Base-by-base conservation (phyloP, 2,113 vertebrate species). In the Poeciliopsis prolifica region DNA sequence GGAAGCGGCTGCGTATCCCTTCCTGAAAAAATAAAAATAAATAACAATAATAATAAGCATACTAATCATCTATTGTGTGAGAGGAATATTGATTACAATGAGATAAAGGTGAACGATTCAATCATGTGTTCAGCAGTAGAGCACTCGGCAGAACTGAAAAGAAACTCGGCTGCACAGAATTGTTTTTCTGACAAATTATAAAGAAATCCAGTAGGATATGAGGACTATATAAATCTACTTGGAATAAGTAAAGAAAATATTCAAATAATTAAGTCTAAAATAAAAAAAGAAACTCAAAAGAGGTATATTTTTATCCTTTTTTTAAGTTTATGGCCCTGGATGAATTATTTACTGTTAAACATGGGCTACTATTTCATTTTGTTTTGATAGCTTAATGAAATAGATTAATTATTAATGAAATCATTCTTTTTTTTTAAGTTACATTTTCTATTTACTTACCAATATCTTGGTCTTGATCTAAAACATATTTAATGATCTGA, bases 1-100 rank as follows among this genome's bases (percentile, higher is more conserved):
- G 3, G 83, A 91, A 29, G 92, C 90, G 1, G 78, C 65, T 58
- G 91, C 92, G 77, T 92, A 93, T 60, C 93, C 93, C 40, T 84
- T 89, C 80, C 93, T 95, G 40, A 4, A 61, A 64, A 74, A 3
- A 48, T 6, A 35, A 35, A 35, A 33, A 35, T 10, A 10, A 31
- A 31, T 31, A 31, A 31, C 3, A 37, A 11, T 37, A 37, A 31
- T 31, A 37, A 37, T 37, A 61, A 65, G 69, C 9, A 66, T 19
- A 54, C 10, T 3, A 48, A 83, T 29, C 54, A 67, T 24, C 17
- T 0, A 54, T 26, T 14, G 11, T 1, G 6, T 22, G 24, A 61
- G 51, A 44, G 24, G 13, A 65, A 6, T 15, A 5, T 5, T 13
- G 22, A 5, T n/a, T 19, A 31, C 26, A 22, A 40, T 22, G 15